Evolutionary conservation across 2,888 invertebrate genomes (phyloP), one percentile per base, ranked within the genome.

Genomic region (Lithodes maja): DNA sequence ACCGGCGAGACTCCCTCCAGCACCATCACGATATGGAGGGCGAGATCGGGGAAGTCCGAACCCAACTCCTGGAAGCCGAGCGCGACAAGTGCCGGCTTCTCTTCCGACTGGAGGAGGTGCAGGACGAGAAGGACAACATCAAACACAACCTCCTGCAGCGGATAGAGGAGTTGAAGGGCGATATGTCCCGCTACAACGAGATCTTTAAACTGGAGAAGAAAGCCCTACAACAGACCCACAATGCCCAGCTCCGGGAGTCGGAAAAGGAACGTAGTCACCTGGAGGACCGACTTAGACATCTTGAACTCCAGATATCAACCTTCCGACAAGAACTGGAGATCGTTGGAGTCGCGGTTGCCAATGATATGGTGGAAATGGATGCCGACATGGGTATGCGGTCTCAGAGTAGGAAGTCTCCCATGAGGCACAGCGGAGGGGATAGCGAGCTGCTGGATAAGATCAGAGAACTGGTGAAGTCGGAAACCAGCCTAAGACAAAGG

Each of bases 261-360:
- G 77, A 79, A 71, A 88, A 84, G 71, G 89, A 89, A 33, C 68
- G 91, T 2, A 75, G 78, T 7, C 80, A 74, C 3, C 78, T 84
- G 1, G 86, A 88, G n/a, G 89, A 91, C 5, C 68, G 89, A 33
- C 77, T 84, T 33, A 74, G 50, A 3, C 86, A 91, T 9, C 80
- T 91, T 17, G 91, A 89, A 74, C 49, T 79, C 33, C 89, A 86
- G 71, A 86, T 91, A 50, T 52, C 84, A n/a, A 86, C 83, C 49
- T 86, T 91, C 49, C 83, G 87, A 69, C 88, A 83, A 49, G 91
- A 91, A 55, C 84, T 91, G 33, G 89, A 91, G 82, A 85, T 90
- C 5, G 82, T 89, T 69, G 83, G 89, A 17, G 53, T 83, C 12
- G 81, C 89, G 17, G 50, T 85, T 33, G 89, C 89, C 55, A 77